Evolutionary conservation across 1,140 invertebrate genomes (phyloP).

Genomic region (Copidosoma floridanum): DNA sequence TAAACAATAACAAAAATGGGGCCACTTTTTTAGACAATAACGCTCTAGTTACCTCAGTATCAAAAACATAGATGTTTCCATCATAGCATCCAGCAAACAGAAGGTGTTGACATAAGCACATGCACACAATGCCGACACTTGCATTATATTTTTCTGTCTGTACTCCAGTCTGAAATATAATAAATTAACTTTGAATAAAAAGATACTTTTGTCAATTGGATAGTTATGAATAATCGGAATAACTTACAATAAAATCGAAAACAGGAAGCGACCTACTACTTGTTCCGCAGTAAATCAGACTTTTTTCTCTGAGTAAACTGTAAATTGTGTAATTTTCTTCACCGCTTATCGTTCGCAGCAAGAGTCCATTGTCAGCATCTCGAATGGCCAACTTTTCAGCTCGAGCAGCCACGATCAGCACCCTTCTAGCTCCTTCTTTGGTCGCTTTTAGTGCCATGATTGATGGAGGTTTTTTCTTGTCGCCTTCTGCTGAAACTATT

Average conservation of each 20-base stretch:
- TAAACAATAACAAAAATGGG: no score
- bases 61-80: conserved; percentile 68
- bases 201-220: not conserved
- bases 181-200: conserved; percentile 4
- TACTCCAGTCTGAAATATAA: conserved; percentile 57
- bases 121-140: conserved; percentile 67
- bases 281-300: conserved; percentile 68
- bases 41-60: conserved; percentile 48
- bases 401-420: conserved; percentile 66
- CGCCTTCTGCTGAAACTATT: conserved; percentile 56
- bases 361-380: conserved; percentile 64
- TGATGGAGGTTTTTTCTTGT: no score
- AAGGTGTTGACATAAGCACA: conserved; percentile 59
- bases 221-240: no score
- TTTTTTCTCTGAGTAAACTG: conserved; percentile 63
- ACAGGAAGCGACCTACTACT: conserved; percentile 65
- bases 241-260: conserved; percentile 66
- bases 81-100: conserved; percentile 70
- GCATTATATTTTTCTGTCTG: conserved; percentile 59
- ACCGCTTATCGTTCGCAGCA: conserved; percentile 62
- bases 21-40: no score
- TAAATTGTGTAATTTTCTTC: conserved; percentile 65
- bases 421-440: conserved; percentile 65
- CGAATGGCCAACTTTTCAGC: conserved; percentile 65
- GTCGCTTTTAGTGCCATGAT: conserved; percentile 67